Evolutionary conservation across 2,113 vertebrate species (phyloP).

Genomic region (Pelobates fuscus): DNA sequence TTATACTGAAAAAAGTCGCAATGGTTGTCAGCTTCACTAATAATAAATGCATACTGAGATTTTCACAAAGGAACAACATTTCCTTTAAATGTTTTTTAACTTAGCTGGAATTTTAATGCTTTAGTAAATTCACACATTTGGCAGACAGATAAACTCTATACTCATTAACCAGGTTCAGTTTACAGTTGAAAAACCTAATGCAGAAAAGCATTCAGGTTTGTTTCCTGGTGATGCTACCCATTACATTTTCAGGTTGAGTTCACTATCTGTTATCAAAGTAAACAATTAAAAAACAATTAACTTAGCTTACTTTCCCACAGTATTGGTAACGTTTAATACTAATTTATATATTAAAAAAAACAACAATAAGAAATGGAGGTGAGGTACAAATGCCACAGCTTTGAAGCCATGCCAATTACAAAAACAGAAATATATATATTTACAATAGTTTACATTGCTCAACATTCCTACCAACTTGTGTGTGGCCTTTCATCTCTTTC

Average conservation of each 20-base stretch:
- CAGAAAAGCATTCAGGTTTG: slow-evolving; percentile 22
- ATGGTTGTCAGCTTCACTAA: slow-evolving; percentile 17
- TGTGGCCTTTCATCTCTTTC: background rate
- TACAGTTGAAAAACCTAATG: slow-evolving; percentile 32
- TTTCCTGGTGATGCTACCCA: slow-evolving; percentile 7
- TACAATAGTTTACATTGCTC: too few relatives aligned
- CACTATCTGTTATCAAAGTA: slow-evolving; percentile 29
- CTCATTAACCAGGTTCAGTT: slow-evolving; percentile 41
- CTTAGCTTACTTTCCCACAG: background rate
- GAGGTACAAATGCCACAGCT: too few relatives aligned
- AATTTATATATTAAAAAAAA: too few relatives aligned
- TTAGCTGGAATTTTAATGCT: slow-evolving; percentile 20
- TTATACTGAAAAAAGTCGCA: slow-evolving; percentile 3
- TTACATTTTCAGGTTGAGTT: background rate
- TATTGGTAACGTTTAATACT: background rate
- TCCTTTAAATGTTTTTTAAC: slow-evolving; percentile 13
- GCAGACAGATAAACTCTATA: slow-evolving; percentile 30
- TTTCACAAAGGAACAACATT: slow-evolving; percentile 25
- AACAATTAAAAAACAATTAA: slow-evolving; percentile 37
- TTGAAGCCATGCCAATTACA: too few relatives aligned
- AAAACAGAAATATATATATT: too few relatives aligned
- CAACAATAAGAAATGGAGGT: too few relatives aligned
- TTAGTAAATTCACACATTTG: slow-evolving; percentile 28
- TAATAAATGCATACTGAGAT: slow-evolving; percentile 9
- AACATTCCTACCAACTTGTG: background rate